Base-by-base conservation (phyloP, 2,113 vertebrate species). In the Atractosteus spatula region DNA sequence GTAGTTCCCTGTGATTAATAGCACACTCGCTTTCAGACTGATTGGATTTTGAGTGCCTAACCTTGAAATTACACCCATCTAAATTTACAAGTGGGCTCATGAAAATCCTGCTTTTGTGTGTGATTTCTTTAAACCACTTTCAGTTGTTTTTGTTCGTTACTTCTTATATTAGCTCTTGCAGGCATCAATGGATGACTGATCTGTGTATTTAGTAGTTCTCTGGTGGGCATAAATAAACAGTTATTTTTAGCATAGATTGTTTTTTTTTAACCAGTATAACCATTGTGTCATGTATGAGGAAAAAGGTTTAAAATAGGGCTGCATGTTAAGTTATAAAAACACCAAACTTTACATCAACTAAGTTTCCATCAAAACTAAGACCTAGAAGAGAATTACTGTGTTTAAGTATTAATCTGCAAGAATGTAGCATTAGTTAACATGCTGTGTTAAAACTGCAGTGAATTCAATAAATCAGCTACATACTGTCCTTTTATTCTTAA, bases 371-470 rank as follows among this genome's bases (percentile, higher is more conserved):
- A 47, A 47, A 61, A 69, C 55, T 41, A 13, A n/a, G 29, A 74
- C 63, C 47, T 74, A 74, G 51, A 74, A 69, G 41, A 3, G 14
- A 16, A 70, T 65, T 64, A 43, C 57, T 56, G 59, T 69, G 56
- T 68, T 74, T 61, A 70, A 79, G 74, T 78, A 73, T 83, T 76
- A 70, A 77, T 83, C 82, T 82, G 79, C 82, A 86, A 82, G 84
- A 88, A 83, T 88, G 89, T 92, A 90, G 88, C 85, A 84, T 87
- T 86, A 78, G 80, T 79, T 81, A 78, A 71, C 41, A 82, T 68
- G 76, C 78, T 82, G 84, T 81, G 75, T 78, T 77, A 65, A 74
- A 76, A 55, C 73, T 77, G 72, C 81, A 84, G 80, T 78, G 79
- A 87, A 76, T 81, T 71, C 79, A 81, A 80, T 72, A 82, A 63